Percentiles rank a stretch among this genome's conserved stretches.
Conservation (phyloP, 2,888 invertebrate genomes). For the Papilio protenor region DNA sequence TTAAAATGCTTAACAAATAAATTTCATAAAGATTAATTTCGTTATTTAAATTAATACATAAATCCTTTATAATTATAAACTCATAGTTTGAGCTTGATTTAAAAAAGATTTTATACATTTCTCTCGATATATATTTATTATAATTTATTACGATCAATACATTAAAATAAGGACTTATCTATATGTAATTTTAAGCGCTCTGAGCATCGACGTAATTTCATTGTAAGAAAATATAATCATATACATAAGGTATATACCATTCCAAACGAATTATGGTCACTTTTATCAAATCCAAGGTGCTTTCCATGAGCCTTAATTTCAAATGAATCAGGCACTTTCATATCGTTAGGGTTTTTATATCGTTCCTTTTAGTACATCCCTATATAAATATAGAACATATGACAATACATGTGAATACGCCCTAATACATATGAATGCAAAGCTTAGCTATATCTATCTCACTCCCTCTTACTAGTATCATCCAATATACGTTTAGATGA, state of each 20-base stretch:
- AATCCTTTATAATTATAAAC: constrained; percentile 36
- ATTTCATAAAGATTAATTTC: constrained; percentile 31
- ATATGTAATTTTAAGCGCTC: constrained; percentile 29
- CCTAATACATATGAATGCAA: background rate
- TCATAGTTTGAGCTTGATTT: constrained; percentile 29
- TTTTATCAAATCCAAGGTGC: constrained; percentile 14
- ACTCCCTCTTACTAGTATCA: constrained; percentile 19
- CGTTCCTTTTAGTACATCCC: constrained; percentile 27
- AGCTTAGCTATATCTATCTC: constrained; percentile 22
- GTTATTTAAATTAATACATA: constrained; percentile 18
- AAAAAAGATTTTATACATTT: constrained; percentile 25
- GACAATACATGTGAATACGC: background rate
- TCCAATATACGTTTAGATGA: constrained; percentile 25
- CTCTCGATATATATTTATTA: constrained; percentile 31
- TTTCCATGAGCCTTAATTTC: constrained; percentile 57
- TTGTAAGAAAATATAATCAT: constrained; percentile 35
- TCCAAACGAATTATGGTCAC: background rate
- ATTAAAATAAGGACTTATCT: constrained; percentile 23
- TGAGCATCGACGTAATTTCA: constrained; percentile 25
- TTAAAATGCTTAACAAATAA: constrained; percentile 25
- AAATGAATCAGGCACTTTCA: constrained; percentile 60
- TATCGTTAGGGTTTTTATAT: constrained; percentile 45
- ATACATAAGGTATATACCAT: background rate
- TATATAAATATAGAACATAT: constrained; percentile 18
- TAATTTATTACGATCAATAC: constrained; percentile 20